Evolutionary conservation across 2,888 invertebrate species (phyloP), one percentile per base, ranked within the genome.

Genomic region (Sipha maydis): DNA sequence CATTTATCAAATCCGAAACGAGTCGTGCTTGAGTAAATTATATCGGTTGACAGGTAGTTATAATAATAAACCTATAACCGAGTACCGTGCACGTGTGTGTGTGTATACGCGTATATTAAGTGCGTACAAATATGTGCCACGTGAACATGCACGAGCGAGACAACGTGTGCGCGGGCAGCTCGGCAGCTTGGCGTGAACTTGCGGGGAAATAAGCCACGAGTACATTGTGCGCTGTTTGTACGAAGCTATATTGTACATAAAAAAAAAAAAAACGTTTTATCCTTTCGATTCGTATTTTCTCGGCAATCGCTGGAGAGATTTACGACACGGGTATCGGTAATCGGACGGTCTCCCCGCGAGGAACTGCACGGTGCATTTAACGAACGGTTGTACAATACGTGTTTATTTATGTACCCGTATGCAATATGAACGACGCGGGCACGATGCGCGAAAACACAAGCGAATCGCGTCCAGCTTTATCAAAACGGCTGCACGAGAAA

Each of bases 1-100:
- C 73, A 88, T 88, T 88, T 88, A 88, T 88, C 86, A 88, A 86
- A 86, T 86, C 85, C 79, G 71, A 73, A 88, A 88, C 86, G 86
- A 88, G 86, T 82, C 86, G 86, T 88, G 86, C 80, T 75, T 28
- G 86, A 88, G 86, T 88, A 88, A 88, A 88, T 82, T 82, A 82
- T 75, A 71, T 61, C 86, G 80, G 86, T 88, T 88, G 86, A 88
- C 80, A 82, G 86, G 80, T 75, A 61, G 86, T 88, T 88, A 88
- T 80, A 82, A 88, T 80, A 88, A 88, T 80, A 88, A 88, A 86
- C 85, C 86, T 75, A 80, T 80, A 80, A 88, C 86, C 17, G 73
- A 85, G 67, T 21, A 31, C 69, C 67, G 77, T 76, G 41, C 28
- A 69, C 41, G 21, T 8, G 21, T 8, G 25, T 31, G 31, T 31